These are phyloP conservation scores for Tetragonula carbonaria DNA, from an alignment of 2,888 invertebrate species.

Conservation along the genomic window DNA sequence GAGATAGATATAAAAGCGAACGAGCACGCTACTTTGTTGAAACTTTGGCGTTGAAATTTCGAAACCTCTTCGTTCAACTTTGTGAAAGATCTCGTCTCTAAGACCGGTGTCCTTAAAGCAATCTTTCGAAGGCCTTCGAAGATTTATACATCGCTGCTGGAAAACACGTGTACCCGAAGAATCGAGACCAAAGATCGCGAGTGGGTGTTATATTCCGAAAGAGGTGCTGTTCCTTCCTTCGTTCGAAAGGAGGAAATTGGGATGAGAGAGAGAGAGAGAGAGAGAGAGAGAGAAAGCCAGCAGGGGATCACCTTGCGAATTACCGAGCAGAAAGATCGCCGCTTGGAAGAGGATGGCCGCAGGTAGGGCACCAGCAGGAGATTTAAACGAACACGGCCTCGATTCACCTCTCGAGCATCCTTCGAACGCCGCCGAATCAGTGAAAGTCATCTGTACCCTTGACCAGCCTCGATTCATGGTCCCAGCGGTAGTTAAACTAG, in stretches of 20 bases:
- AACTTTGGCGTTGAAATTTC: too few species aligned
- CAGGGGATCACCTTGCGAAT: conserved; percentile 47
- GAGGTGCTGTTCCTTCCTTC: conserved; percentile 20
- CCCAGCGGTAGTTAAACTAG: conserved; percentile 24
- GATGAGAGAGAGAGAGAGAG: conserved; percentile 40
- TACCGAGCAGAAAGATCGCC: conserved; percentile 14
- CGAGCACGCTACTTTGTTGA: too few species aligned
- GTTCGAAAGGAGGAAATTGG: conserved; percentile 2
- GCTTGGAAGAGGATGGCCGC: conserved; percentile 10
- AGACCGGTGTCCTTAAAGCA: too few species aligned
- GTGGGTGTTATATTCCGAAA: neutral
- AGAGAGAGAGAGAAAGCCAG: conserved; percentile 32
- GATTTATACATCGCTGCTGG: neutral
- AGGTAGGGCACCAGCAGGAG: conserved; percentile 3
- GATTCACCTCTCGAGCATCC: conserved; percentile 45
- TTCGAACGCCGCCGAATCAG: conserved; percentile 32
- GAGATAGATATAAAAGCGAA: too few species aligned
- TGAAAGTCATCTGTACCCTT: conserved; percentile 49
- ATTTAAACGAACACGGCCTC: conserved; percentile 50
- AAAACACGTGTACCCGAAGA: neutral
- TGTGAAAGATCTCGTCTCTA: too few species aligned
- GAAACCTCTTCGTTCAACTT: too few species aligned
- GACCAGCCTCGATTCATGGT: conserved; percentile 22
- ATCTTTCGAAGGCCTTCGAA: too few species aligned
- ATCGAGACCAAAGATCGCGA: neutral